Evolutionary conservation across 2,888 invertebrate genomes (phyloP), one percentile per base, ranked within the genome.

Genomic region (Amphipyra tragopoginis): DNA sequence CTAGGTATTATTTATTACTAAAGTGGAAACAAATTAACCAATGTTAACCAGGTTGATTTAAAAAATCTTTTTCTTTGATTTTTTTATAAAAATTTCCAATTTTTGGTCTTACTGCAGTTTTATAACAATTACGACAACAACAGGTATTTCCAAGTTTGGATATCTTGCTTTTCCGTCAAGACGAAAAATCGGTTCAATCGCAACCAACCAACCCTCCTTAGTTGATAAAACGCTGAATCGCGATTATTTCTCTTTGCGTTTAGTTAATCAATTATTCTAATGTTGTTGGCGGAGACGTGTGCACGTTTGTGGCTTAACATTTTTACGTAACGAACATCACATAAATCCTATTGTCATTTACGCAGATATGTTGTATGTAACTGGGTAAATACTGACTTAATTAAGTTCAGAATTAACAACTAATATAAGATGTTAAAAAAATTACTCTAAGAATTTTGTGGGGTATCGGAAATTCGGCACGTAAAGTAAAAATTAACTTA

Each of bases 221-320:
- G 80, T 86, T 85, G 82, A 77, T 85, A 89, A 92, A 94, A 89
- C 87, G 93, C 93, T 93, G 93, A 93, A 88, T 91, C 79, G 92
- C 85, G 91, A 93, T 93, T 93, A 93, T 93, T 93, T 92, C 92
- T 92, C 91, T 93, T 91, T 92, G 90, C 90, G 91, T 93, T 93
- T 90, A 90, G 93, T 92, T 93, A 93, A 94, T 94, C 94, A 94
- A 94, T 94, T 94, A 94, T 94, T 94, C 87, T 93, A 93, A 94
- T 93, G 86, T 88, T 93, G 93, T 93, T 90, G 89, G 89, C 85
- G 73, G 82, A 87, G 91, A 91, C 88, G 90, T 89, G 86, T 88
- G 88, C 86, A 83, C 82, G 84, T 84, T 84, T 86, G 82, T 81
- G 59, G 68, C 72, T 76, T 73, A 72, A 82, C 70, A 79, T 83